Evolutionary conservation across 2,113 vertebrate genomes (phyloP).

Genomic region (Mionectes macconnelli): DNA sequence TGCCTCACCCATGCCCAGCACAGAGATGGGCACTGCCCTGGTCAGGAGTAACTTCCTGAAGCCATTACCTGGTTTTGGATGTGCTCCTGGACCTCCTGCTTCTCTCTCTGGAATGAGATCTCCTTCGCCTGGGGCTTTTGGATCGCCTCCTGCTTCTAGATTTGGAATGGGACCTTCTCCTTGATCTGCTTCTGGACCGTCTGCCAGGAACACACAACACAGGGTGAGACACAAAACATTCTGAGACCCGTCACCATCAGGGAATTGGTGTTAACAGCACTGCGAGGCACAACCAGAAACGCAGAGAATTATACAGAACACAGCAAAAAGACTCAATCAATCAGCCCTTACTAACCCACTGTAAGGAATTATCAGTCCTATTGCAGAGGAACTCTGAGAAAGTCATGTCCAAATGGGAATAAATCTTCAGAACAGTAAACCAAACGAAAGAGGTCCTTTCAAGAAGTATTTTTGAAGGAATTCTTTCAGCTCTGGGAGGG

Average conservation of each 20-base stretch:
- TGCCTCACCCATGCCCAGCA: not conserved
- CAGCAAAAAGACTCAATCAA: rapidly evolving
- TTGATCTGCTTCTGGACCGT: slow-evolving; percentile 90
- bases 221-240: not conserved
- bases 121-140: slow-evolving; percentile 89
- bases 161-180: slow-evolving; percentile 89
- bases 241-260: no score
- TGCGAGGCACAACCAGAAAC: no score
- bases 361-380: not conserved
- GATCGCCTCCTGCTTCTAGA: slow-evolving; percentile 90
- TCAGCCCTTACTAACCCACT: not conserved
- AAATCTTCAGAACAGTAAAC: rapidly evolving
- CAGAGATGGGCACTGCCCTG: not conserved
- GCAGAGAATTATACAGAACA: no score
- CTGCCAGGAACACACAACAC: slow-evolving; percentile 37
- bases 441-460: not conserved
- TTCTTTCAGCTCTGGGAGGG: not conserved
- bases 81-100: slow-evolving; percentile 83
- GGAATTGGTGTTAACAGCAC: no score
- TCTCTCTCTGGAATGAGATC: slow-evolving; percentile 89
- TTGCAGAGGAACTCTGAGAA: not conserved
- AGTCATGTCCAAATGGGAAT: rapidly evolving
- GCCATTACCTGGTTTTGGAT: slow-evolving; percentile 83
- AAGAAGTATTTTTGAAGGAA: not conserved
- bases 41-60: not conserved